Evolutionary conservation across 2,797 vertebrate genomes (phyloP).

Genomic region (Amniataba percoides): DNA sequence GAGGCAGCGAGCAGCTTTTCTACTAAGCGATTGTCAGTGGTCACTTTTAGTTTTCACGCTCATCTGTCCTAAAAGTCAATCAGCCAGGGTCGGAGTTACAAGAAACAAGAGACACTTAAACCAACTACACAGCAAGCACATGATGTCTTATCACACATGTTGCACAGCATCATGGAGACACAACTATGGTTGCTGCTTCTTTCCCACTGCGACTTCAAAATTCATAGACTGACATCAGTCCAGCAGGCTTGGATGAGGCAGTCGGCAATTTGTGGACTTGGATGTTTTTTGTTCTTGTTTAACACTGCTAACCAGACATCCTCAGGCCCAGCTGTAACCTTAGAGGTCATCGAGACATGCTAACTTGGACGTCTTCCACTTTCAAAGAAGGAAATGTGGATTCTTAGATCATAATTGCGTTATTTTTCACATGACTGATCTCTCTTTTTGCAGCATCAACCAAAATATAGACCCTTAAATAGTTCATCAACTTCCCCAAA

Average conservation of each 20-base stretch:
- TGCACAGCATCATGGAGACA: neutral
- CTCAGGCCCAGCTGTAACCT: conserved; percentile 15
- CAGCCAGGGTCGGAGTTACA: neutral
- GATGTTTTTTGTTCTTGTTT: conserved; percentile 15
- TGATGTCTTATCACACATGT: conserved; percentile 16
- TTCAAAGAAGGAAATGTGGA: neutral
- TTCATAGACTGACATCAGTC: conserved; percentile 5
- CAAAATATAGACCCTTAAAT: neutral
- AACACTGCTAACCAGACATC: neutral
- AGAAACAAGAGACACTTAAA: conserved; percentile 16
- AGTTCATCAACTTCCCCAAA: neutral
- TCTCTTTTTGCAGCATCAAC: neutral
- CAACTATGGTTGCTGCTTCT: conserved; percentile 11
- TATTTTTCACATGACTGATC: neutral
- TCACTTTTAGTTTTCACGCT: neutral
- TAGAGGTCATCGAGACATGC: neutral
- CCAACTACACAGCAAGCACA: conserved; percentile 1
- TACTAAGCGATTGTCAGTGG: conserved; percentile 18
- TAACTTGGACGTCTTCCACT: neutral
- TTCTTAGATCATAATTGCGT: neutral
- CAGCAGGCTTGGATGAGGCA: conserved; percentile 41
- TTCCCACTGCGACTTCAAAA: conserved; percentile 6
- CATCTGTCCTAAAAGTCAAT: neutral
- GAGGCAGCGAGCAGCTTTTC: conserved; percentile 10
- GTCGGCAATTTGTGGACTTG: conserved; percentile 49